Evolutionary conservation across 2,797 vertebrate species (phyloP).

Genomic region (Epinephelus awoara): DNA sequence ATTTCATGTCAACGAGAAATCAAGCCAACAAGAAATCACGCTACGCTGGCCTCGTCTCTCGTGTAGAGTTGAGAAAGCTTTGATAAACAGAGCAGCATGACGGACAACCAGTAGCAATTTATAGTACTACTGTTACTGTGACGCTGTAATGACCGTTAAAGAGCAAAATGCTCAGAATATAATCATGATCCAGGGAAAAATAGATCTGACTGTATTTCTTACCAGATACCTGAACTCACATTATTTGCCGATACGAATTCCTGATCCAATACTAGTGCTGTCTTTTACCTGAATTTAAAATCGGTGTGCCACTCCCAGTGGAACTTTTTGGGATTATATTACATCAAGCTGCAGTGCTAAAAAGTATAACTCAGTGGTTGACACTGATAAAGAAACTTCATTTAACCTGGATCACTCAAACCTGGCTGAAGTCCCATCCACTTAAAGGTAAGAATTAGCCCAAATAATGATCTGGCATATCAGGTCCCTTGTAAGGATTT

Average conservation of each 20-base stretch:
- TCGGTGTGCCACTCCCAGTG: neutral
- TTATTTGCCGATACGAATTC: neutral
- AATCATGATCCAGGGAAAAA: neutral
- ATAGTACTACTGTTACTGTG: neutral
- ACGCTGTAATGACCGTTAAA: neutral
- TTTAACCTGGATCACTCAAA: neutral
- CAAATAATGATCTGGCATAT: no score
- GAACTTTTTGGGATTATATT: neutral
- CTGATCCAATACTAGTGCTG: neutral
- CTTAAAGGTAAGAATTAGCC: neutral
- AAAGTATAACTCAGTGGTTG: neutral
- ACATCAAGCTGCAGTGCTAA: neutral
- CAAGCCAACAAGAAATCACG: neutral
- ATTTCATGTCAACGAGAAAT: slow-evolving; percentile 23
- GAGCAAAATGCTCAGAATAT: neutral
- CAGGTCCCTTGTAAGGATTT: neutral
- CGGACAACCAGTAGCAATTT: neutral
- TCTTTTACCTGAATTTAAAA: slow-evolving; percentile 2
- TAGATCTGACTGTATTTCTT: neutral
- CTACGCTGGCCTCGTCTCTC: neutral
- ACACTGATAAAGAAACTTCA: neutral
- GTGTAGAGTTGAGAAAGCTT: slow-evolving; percentile 17
- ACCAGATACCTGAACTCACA: neutral
- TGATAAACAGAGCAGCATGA: slow-evolving; percentile 13
- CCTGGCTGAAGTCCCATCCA: neutral